phyloP scores from a whole-genome alignment of 2,888 invertebrate species.

The Diplazon laetatorius region DNA sequence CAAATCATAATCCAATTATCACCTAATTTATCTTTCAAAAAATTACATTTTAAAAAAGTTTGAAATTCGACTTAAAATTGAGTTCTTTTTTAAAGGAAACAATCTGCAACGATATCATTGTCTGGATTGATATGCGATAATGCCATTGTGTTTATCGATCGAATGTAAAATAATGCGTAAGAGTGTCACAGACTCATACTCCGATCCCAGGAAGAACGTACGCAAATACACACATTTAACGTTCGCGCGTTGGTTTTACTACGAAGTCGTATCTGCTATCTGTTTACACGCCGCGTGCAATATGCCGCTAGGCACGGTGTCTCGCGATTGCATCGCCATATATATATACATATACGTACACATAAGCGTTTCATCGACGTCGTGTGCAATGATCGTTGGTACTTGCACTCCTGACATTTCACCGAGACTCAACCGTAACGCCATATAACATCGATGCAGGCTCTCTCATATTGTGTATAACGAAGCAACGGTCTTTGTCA shows the following conservation, averaged over 20 bases:
- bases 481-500: background rate
- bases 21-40: no score
- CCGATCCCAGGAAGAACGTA: constrained; percentile 30
- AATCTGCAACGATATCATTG: background rate
- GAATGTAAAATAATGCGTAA: background rate
- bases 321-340: constrained; percentile 27
- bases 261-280: constrained; percentile 54
- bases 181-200: constrained; percentile 22
- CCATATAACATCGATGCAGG: background rate
- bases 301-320: constrained; percentile 6
- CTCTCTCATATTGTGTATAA: background rate
- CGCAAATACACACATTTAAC: constrained; percentile 12
- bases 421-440: constrained; percentile 25
- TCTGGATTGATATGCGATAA: background rate
- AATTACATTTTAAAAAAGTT: background rate
- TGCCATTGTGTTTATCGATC: background rate
- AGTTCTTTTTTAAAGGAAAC: background rate
- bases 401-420: constrained; percentile 15
- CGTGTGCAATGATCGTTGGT: background rate
- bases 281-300: constrained; percentile 45
- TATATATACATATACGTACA: constrained; percentile 12
- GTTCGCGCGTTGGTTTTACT: constrained; percentile 39
- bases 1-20: no score
- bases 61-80: background rate
- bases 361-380: constrained; percentile 7